phyloP scores from a whole-genome alignment of 2,888 invertebrate species.

The Lampropteryx suffumata region DNA sequence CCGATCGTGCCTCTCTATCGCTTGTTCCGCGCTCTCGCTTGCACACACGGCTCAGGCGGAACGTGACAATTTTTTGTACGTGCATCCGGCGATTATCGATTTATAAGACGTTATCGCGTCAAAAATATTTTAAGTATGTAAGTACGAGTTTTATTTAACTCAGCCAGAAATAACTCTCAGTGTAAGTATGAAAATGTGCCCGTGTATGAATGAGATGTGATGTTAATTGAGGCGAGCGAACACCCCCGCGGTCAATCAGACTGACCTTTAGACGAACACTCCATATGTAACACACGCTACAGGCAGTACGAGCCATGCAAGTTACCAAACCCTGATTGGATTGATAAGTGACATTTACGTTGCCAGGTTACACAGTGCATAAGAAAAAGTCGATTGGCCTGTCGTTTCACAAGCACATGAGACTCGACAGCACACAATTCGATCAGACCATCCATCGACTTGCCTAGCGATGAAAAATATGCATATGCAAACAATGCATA shows the following conservation, averaged over 20 bases:
- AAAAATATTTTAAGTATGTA: too few relatives aligned
- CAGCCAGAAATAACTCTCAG: too few relatives aligned
- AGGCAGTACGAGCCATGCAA: slow-evolving; percentile 22
- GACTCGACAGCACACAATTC: slow-evolving; percentile 29
- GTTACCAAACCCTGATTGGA: slow-evolving; percentile 47
- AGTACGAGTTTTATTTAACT: too few relatives aligned
- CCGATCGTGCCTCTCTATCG: too few relatives aligned
- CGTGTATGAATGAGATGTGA: background rate
- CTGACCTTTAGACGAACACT: slow-evolving; percentile 43
- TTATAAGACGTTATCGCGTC: too few relatives aligned
- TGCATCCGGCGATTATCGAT: too few relatives aligned
- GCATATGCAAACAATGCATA: too few relatives aligned
- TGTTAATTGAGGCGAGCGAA: slow-evolving; percentile 59
- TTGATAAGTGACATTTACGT: slow-evolving; percentile 40
- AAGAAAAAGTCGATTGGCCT: slow-evolving; percentile 37
- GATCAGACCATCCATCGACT: too few relatives aligned
- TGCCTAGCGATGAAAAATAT: too few relatives aligned
- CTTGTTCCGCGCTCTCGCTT: too few relatives aligned
- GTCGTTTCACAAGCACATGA: slow-evolving; percentile 31
- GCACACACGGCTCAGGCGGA: too few relatives aligned
- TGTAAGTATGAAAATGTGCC: background rate
- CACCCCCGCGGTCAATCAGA: slow-evolving; percentile 51
- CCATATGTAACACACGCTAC: slow-evolving; percentile 33
- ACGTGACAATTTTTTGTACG: too few relatives aligned
- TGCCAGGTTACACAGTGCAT: slow-evolving; percentile 30